Evolutionary conservation across 2,113 vertebrate species (phyloP), one percentile per base, ranked within the genome.

Genomic region (Corythoichthys intestinalis): DNA sequence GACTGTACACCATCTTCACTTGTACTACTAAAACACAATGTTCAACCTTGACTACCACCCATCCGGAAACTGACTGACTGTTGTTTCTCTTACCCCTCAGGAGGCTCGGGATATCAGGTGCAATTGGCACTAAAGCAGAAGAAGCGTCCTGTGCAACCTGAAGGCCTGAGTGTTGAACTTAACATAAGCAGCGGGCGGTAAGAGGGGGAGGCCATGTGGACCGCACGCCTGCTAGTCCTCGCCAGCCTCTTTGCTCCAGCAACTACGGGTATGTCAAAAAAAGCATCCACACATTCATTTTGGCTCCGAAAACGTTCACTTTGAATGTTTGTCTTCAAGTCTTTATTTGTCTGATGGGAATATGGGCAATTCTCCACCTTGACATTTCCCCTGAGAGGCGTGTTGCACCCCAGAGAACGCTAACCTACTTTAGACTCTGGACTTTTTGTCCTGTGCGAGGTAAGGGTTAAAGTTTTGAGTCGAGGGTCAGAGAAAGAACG

Each of bases 161-260:
- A 38, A 76, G 78, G 82, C 88, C 83, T 85, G 81, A 71, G 69
- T 68, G 84, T 63, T 61, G 83, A 92, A 69, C 83, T 85, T 86
- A 86, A 79, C 85, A 78, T 76, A 65, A 50, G 84, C 82, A 89
- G 88, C 72, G 79, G 81, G 86, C 82, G 91, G 91, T 83, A 81
- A 87, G 86, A 88, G 79, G 83, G 84, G 85, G 87, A 85, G 92
- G 93, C 92, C 94, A 96, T 97, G 95, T 94, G 94, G 95, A 90
- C 94, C 84, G 89, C 91, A 91, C 94, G 93, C 91, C 92, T 95
- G 80, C 88, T 96, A 35, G 88, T 94, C 89, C 86, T 94, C 87
- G 91, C 88, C 88, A 90, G 91, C 89, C 91, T 97, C 86, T 90
- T 94, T 58, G 91, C 93, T 78, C 92, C 94, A 14, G 72, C 91